Evolutionary conservation across 1,140 invertebrate species (phyloP), one percentile per base, ranked within the genome.

Genomic region (Pseudomyrmex concolor): DNA sequence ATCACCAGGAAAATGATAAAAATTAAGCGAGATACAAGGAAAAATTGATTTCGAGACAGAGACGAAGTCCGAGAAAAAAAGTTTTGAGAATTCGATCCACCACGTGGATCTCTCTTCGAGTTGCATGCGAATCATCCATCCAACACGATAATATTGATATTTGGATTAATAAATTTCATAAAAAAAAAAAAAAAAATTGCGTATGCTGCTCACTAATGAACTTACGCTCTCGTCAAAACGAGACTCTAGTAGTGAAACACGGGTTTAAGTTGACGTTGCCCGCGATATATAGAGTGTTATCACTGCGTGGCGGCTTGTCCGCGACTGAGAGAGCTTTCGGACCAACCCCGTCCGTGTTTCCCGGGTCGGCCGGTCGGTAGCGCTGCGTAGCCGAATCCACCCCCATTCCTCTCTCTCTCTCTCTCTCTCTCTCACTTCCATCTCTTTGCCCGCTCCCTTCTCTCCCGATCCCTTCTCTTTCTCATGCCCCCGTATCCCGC

Each of bases 291-390:
- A 22, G 62, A 72, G 62, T 80, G 87, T 76, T 89, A 89, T 89
- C 74, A 83, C 77, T 89, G 86, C 91, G 89, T 90, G 87, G 88
- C 90, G 89, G 89, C 81, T 91, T 81, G 83, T 89, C 86, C 88
- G 90, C 90, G 87, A 90, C 92, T 92, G 90, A 89, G 81, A 77
- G 86, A 70, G 76, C 84, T 84, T 72, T 89, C 84, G 82, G 89
- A 83, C 88, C 89, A 91, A 91, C 89, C 92, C 90, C 86, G 66
- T 86, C 84, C 83, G 89, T 83, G 86, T 90, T 93, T 92, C 89
- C 81, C 78, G 67, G 76, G 83, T 87, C 83, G 76, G 85, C 91
- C 92, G 74, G n/a, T n/a, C 88, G 67, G 86, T 77, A 86, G 91
- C 87, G 91, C 89, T 91, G 76, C 66, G 43, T 59, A 80, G 55